A percentile compares a stretch with the other conserved stretches of the same genome.
phyloP scores from a whole-genome alignment of 2,888 invertebrate genomes.

The Bombylius major region DNA sequence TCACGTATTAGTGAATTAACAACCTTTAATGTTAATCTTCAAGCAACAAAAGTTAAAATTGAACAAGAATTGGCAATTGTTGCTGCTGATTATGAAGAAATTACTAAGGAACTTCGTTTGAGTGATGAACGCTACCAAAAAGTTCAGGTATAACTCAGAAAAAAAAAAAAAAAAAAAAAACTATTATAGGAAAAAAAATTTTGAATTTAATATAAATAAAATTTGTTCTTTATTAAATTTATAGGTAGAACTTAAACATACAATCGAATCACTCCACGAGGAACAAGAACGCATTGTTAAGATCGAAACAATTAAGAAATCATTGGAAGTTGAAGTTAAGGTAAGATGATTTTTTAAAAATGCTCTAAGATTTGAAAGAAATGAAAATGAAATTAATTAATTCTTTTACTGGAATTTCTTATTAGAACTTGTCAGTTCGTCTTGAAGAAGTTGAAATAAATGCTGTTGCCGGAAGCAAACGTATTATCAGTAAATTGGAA shows the following conservation, averaged over 20 bases:
- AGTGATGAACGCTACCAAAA: slow-evolving; percentile 92
- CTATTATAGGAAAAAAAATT: not conserved
- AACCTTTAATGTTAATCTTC: slow-evolving; percentile 89
- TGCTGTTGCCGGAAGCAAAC: slow-evolving; percentile 90
- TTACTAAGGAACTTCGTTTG: slow-evolving; percentile 87
- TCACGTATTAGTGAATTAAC: slow-evolving; percentile 89
- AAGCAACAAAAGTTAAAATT: slow-evolving; percentile 86
- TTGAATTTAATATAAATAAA: not conserved
- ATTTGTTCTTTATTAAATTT: not conserved
- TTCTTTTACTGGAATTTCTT: slow-evolving; percentile 1
- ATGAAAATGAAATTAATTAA: not conserved
- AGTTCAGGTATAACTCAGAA: slow-evolving; percentile 46
- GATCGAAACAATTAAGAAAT: slow-evolving; percentile 95
- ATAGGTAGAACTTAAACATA: slow-evolving; percentile 82
- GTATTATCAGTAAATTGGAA: slow-evolving; percentile 95
- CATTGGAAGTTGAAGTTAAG: slow-evolving; percentile 94
- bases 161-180: accelerated
- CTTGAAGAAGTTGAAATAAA: slow-evolving; percentile 95
- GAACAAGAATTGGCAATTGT: slow-evolving; percentile 87
- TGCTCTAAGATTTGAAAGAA: not conserved
- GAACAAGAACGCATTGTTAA: slow-evolving; percentile 95
- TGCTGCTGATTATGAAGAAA: slow-evolving; percentile 95
- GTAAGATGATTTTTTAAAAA: slow-evolving; percentile 32
- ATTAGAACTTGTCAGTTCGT: slow-evolving; percentile 71
- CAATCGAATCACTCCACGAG: slow-evolving; percentile 85